Percentiles rank a stretch among this genome's conserved stretches.
phyloP scores from a whole-genome alignment of 2,113 vertebrate species.

The Merops nubicus region DNA sequence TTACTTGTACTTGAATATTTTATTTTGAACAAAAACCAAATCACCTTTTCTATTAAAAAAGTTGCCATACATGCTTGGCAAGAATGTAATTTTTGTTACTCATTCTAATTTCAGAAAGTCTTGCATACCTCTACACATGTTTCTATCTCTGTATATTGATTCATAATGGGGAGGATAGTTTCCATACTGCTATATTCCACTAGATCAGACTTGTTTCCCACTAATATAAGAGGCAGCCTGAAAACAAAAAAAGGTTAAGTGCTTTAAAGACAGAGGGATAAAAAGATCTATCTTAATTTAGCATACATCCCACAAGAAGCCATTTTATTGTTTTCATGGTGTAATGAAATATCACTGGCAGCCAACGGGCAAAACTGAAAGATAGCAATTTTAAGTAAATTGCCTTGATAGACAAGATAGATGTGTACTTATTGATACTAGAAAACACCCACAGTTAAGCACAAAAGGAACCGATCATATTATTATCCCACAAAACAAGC shows the following conservation, averaged over 20 bases:
- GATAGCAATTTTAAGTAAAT: background rate
- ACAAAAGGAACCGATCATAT: background rate
- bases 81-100: background rate
- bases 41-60: background rate
- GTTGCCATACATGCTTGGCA: background rate
- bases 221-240: conserved; percentile 93
- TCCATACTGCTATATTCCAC: conserved; percentile 99
- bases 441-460: background rate
- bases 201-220: conserved; percentile 97
- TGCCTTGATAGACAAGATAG: background rate
- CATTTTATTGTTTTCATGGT: background rate
- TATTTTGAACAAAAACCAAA: background rate
- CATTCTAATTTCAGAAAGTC: background rate
- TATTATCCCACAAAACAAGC: background rate
- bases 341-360: background rate
- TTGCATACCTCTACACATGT: conserved; percentile 94
- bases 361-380: background rate
- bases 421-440: background rate
- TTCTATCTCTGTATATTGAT: conserved; percentile 97
- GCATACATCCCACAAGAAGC: background rate
- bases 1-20: background rate
- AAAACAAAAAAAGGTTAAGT: conserved; percentile 13
- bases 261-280: conserved; percentile 7
- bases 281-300: background rate
- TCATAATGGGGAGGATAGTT: conserved; percentile 98